Evolutionary conservation across 2,113 vertebrate genomes (phyloP).

Genomic region (Paratilapia polleni): DNA sequence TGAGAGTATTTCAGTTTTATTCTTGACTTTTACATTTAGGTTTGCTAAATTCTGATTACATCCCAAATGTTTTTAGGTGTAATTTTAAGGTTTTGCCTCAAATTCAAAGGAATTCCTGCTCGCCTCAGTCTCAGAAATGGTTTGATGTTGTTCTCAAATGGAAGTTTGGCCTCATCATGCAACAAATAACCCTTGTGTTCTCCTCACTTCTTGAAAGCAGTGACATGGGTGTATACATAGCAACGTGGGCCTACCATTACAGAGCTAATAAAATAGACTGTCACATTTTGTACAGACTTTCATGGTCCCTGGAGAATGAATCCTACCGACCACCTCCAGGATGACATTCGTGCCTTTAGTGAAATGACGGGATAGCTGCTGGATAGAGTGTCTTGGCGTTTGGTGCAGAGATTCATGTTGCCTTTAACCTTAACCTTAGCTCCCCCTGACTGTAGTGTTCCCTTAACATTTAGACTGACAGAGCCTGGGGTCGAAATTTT

Average conservation of each 20-base stretch:
- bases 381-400: too few relatives aligned
- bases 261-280: too few relatives aligned
- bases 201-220: background rate
- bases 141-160: background rate
- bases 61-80: background rate
- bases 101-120: too few relatives aligned
- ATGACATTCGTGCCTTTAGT: too few relatives aligned
- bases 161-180: background rate
- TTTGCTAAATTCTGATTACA: background rate
- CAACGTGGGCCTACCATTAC: background rate
- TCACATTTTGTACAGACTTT: too few relatives aligned
- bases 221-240: background rate
- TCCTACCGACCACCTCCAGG: too few relatives aligned
- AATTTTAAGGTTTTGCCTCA: background rate
- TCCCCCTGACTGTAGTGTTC: background rate
- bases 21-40: background rate
- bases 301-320: too few relatives aligned
- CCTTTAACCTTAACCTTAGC: background rate
- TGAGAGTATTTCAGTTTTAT: background rate
- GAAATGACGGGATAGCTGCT: too few relatives aligned
- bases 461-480: background rate
- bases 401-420: background rate
- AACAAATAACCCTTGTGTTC: background rate
- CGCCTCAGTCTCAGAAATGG: background rate
- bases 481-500: background rate